Conservation (phyloP, 1,140 invertebrate genomes). For the Danaus plexippus region DNA sequence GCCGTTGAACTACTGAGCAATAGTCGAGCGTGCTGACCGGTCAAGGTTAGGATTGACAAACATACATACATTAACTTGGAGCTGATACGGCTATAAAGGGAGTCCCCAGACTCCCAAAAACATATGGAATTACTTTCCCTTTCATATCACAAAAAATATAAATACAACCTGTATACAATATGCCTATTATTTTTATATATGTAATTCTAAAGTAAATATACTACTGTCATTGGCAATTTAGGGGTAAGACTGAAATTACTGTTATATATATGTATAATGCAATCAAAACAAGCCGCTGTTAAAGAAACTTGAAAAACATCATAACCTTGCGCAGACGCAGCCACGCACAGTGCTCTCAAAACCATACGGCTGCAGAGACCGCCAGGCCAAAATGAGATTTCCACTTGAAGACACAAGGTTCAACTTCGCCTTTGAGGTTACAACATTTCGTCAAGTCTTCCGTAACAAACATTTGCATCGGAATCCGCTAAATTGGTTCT, state of each 20-base stretch:
- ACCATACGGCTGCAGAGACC: background rate
- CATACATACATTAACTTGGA: conserved; percentile 2
- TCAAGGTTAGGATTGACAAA: conserved; percentile 18
- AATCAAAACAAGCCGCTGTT: conserved; percentile 5
- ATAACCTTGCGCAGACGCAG: conserved; percentile 19
- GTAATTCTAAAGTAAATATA: too few species aligned
- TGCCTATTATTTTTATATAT: too few species aligned
- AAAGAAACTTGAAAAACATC: conserved; percentile 25
- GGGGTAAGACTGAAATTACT: too few species aligned
- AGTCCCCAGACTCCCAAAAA: too few species aligned
- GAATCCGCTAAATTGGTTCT: conserved; percentile 4
- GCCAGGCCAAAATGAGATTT: conserved; percentile 8
- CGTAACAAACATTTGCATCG: conserved; percentile 5
- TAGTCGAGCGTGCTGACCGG: conserved; percentile 19
- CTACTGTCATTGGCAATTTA: too few species aligned
- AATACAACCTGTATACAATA: too few species aligned
- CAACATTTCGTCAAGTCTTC: background rate
- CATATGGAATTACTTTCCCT: too few species aligned
- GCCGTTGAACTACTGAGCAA: conserved; percentile 15
- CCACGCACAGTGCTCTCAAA: conserved; percentile 15
- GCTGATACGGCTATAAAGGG: too few species aligned
- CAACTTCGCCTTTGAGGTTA: background rate
- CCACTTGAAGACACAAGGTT: background rate
- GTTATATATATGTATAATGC: too few species aligned
- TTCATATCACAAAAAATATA: too few species aligned